Percentiles rank a stretch among this genome's conserved stretches.
Conservation (phyloP, 2,113 vertebrate genomes). For the Piprites chloris region DNA sequence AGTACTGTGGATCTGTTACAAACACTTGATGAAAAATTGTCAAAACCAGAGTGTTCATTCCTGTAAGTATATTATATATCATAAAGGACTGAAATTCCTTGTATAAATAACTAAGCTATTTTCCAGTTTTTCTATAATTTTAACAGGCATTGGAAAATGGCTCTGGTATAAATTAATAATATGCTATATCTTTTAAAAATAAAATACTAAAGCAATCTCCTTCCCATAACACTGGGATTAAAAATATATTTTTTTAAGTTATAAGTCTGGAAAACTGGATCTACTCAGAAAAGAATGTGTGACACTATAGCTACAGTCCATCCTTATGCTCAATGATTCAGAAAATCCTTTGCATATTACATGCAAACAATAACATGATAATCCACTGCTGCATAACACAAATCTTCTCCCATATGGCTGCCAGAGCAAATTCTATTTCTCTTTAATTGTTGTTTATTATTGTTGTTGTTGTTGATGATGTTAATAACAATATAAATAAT, state of each 20-base stretch:
- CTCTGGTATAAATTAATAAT: not conserved
- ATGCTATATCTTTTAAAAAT: not conserved
- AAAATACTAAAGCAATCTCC: not conserved
- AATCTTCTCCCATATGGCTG: not conserved
- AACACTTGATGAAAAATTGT: conserved; percentile 4
- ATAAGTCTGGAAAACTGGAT: not conserved
- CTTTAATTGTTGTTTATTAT: not conserved
- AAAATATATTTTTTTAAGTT: not conserved
- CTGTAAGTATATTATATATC: not conserved
- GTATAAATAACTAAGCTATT: not conserved
- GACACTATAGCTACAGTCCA: not conserved
- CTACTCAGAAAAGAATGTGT: not conserved
- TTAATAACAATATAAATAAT: not conserved
- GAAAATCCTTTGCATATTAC: not conserved
- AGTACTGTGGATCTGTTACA: not conserved
- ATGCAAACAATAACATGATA: not conserved
- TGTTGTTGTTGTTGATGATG: too few relatives aligned
- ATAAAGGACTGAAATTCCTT: not conserved
- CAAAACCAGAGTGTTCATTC: not conserved
- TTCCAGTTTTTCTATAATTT: not conserved
- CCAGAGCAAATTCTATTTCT: not conserved
- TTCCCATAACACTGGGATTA: not conserved
- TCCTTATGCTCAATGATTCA: not conserved
- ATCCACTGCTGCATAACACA: not conserved
- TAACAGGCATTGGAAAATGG: not conserved